These are phyloP conservation scores for Epizoanthus rinbou DNA, from an alignment of 92 coral and sea anemone genomes.

Conservation along the genomic window DNA sequence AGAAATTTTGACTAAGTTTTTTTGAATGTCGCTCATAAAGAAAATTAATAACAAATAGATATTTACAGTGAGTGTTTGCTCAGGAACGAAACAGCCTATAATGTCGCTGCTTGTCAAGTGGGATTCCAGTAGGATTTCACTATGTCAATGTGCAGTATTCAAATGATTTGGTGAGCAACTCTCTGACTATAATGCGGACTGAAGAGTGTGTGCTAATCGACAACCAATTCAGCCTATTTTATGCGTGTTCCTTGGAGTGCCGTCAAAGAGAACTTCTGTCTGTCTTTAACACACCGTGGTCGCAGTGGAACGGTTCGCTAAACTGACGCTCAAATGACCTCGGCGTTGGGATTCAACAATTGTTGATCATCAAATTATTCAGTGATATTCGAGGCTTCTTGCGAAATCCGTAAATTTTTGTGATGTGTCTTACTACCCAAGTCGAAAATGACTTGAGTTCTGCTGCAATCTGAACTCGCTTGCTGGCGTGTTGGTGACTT, in stretches of 20 bases:
- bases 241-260: constrained; percentile 1
- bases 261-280: not conserved
- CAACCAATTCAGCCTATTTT: constrained; percentile 20
- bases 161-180: constrained; percentile 56
- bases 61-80: constrained; percentile 72
- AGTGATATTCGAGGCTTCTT: constrained; percentile 21
- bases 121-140: constrained; percentile 75
- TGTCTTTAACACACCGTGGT: constrained; percentile 17
- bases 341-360: constrained; percentile 4
- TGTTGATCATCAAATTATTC: constrained; percentile 34
- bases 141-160: constrained; percentile 78
- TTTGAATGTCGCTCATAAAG: constrained; percentile 27
- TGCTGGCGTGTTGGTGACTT: not conserved
- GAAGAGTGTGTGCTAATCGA: constrained; percentile 13
- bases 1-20: constrained; percentile 28
- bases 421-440: not conserved
- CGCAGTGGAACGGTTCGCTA: not conserved
- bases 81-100: constrained; percentile 65
- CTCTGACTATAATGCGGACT: constrained; percentile 21
- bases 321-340: constrained; percentile 13
- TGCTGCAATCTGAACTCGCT: not conserved
- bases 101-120: constrained; percentile 56
- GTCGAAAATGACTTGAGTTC: constrained; percentile 13
- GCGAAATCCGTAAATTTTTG: constrained; percentile 32
- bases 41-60: constrained; percentile 74